These are phyloP conservation scores for Sebastes cheni DNA, from an alignment of 2,797 vertebrate genomes.

Conservation along the genomic window DNA sequence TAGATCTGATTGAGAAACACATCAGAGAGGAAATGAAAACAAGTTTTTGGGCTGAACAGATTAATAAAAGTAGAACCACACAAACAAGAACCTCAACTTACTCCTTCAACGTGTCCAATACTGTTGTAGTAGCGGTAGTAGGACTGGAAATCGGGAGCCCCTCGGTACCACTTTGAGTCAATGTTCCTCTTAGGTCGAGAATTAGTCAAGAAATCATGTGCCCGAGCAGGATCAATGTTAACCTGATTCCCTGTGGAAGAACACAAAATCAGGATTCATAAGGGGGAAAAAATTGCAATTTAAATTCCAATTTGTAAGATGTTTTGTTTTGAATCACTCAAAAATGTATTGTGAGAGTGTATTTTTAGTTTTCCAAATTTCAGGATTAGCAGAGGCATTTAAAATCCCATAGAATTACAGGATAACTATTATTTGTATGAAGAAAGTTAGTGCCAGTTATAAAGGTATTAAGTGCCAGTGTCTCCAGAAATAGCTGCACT, in stretches of 20 bases:
- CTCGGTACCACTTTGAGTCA: slow-evolving; percentile 77
- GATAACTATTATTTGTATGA: not conserved
- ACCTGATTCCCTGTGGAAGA: slow-evolving; percentile 41
- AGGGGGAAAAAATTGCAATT: not conserved
- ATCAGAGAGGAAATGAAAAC: not conserved
- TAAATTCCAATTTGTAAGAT: not conserved
- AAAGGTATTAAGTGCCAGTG: not conserved
- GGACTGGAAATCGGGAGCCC: slow-evolving; percentile 80
- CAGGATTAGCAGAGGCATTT: not conserved
- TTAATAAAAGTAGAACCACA: not conserved
- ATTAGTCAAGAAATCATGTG: slow-evolving; percentile 76
- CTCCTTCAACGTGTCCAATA: slow-evolving; percentile 83
- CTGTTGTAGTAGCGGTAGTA: slow-evolving; percentile 85
- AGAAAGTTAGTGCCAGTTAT: not conserved
- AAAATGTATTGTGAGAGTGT: not conserved
- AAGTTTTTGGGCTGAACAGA: not conserved
- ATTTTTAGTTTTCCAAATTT: not conserved
- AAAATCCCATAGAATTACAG: not conserved
- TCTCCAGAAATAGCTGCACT: not conserved
- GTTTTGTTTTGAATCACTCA: not conserved
- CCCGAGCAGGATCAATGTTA: slow-evolving; percentile 65
- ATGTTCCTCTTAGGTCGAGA: slow-evolving; percentile 71
- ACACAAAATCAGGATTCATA: not conserved
- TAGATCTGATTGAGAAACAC: slow-evolving; percentile 63
- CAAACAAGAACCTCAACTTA: slow-evolving; percentile 39